Conservation (phyloP, 2,797 vertebrate genomes). For the Tauraco hartlaubi region DNA sequence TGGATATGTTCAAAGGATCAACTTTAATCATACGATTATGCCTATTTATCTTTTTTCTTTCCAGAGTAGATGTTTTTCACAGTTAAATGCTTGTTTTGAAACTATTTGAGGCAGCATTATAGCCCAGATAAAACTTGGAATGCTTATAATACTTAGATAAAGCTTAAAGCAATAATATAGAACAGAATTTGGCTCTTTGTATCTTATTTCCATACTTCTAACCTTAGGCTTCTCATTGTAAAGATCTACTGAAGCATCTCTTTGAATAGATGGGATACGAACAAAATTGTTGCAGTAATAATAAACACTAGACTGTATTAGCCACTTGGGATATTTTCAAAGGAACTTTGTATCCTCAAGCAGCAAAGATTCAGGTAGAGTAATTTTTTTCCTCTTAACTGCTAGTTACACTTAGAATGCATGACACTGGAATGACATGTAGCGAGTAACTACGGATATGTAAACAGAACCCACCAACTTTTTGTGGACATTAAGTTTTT, state of each 20-base stretch:
- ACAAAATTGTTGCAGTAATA: neutral
- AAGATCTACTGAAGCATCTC: neutral
- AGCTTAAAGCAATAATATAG: neutral
- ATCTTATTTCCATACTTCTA: neutral
- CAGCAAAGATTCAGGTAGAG: neutral
- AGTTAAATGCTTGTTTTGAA: neutral
- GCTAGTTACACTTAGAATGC: neutral
- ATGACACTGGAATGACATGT: neutral
- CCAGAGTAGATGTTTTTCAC: neutral
- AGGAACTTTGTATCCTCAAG: neutral
- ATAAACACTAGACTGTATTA: neutral
- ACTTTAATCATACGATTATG: neutral
- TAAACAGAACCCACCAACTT: neutral
- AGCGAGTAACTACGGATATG: neutral
- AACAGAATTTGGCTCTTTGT: neutral
- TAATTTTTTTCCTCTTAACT: neutral
- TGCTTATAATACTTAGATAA: neutral
- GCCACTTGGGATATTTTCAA: neutral
- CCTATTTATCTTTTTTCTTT: neutral
- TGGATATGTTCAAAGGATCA: neutral
- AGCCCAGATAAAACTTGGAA: neutral
- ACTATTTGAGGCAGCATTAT: neutral
- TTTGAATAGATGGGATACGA: neutral
- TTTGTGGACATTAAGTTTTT: neutral
- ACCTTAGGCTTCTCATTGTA: neutral